These are phyloP conservation scores for Aleiodes leptofemur DNA, from an alignment of 2,888 invertebrate species.

Conservation along the genomic window DNA sequence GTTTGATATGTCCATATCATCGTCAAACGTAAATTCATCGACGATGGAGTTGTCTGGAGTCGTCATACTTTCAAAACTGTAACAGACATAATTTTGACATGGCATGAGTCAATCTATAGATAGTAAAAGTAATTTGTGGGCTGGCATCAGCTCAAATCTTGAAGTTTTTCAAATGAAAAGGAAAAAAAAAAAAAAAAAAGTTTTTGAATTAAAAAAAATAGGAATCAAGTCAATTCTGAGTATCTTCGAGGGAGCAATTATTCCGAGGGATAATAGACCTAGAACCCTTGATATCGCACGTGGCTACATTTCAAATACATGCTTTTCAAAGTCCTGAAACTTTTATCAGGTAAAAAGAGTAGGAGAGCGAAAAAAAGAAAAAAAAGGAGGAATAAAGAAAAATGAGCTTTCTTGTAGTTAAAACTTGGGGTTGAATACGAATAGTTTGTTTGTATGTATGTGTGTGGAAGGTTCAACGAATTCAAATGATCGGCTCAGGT, in stretches of 20 bases:
- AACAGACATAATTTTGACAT: background rate
- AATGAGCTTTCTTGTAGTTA: background rate
- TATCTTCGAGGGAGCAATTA: conserved; percentile 21
- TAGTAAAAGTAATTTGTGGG: background rate
- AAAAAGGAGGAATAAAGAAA: conserved; percentile 20
- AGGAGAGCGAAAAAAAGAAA: background rate
- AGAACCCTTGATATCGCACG: background rate
- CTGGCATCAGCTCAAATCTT: background rate
- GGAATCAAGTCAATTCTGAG: background rate
- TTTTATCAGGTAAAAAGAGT: background rate
- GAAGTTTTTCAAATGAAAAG: conserved; percentile 2
- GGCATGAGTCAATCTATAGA: background rate
- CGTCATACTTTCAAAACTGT: conserved; percentile 4
- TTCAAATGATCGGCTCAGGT: conserved; percentile 71
- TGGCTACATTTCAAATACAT: conserved; percentile 16
- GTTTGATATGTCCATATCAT: conserved; percentile 19
- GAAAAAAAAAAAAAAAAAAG: background rate
- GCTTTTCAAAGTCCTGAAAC: conserved; percentile 3
- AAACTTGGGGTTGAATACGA: conserved; percentile 9
- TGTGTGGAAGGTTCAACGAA: conserved; percentile 50
- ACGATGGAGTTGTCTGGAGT: conserved; percentile 26
- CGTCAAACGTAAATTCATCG: conserved; percentile 36
- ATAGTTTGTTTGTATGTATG: conserved; percentile 16
- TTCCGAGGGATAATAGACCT: conserved; percentile 3
- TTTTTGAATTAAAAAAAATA: background rate